Percentiles rank a stretch among this genome's conserved stretches.
These are phyloP conservation scores for Leuciscus idus DNA, from an alignment of 2,113 vertebrate species.

Conservation along the genomic window DNA sequence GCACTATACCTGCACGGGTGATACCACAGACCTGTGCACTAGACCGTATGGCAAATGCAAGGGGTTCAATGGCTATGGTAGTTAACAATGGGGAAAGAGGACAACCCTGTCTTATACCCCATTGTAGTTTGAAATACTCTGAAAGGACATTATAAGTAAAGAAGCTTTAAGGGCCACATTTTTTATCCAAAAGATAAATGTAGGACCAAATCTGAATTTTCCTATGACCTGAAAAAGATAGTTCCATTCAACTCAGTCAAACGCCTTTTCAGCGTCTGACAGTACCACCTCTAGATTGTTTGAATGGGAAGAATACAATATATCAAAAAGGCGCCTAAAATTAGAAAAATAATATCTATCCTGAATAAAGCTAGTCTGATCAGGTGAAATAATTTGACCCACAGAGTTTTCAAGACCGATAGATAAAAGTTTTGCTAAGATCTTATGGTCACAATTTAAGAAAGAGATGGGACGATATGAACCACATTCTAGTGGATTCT, in stretches of 20 bases:
- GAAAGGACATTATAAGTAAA: not conserved
- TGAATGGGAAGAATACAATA: not conserved
- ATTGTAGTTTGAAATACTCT: not conserved
- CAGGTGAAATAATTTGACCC: slow-evolving; percentile 1
- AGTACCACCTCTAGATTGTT: not conserved
- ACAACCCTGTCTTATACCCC: not conserved
- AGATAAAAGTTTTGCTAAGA: slow-evolving; percentile 7
- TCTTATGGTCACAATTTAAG: not conserved
- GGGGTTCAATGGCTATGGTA: not conserved
- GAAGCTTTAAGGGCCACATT: not conserved
- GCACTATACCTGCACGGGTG: no score
- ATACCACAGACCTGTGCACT: slow-evolving; percentile 5
- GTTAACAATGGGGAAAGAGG: not conserved
- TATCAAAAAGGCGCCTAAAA: not conserved
- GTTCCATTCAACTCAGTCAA: not conserved
- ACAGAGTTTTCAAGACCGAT: not conserved
- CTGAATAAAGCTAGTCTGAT: slow-evolving; percentile 3
- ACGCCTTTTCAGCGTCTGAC: not conserved
- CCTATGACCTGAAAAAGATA: not conserved
- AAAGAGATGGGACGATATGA: not conserved
- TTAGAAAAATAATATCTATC: not conserved
- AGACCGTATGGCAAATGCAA: not conserved
- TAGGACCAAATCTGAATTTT: slow-evolving; percentile 4
- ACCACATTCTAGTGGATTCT: slow-evolving; percentile 3
- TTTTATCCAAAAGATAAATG: not conserved